Base-by-base conservation (phyloP, 2,888 invertebrate genomes). In the Atrina japonica region DNA sequence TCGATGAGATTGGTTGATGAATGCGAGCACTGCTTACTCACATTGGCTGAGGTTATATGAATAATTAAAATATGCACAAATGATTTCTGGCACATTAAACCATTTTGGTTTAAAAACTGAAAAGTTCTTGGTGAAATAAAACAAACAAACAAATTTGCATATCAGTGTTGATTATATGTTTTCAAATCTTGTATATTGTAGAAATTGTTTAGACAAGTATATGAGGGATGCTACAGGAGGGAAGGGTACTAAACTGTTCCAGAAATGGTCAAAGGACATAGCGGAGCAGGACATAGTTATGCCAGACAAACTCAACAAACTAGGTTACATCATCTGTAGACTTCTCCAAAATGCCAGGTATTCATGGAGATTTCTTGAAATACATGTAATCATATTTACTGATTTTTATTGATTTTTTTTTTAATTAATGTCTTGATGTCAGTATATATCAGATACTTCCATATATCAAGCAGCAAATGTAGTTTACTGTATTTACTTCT, bases 331-430 rank as follows among this genome's bases (percentile, higher is more conserved):
- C 65, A 82, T 86, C 45, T 66, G 86, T 23, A 70, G 88, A 30
- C 78, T 88, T 1, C 75, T 88, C 11, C 87, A 88, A 64, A 87
- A 87, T 83, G 88, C 88, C 30, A 80, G 77, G 88, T 35, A 35
- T 7, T 35, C n/a, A n/a, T n/a, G n/a, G n/a, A n/a, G n/a, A n/a
- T n/a, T n/a, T n/a, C n/a, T n/a, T n/a, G n/a, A n/a, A n/a, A n/a
- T n/a, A n/a, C n/a, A n/a, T n/a, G n/a, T n/a, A n/a, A n/a, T n/a
- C n/a, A n/a, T n/a, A n/a, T n/a, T n/a, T n/a, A n/a, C n/a, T n/a
- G n/a, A n/a, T n/a, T n/a, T n/a, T n/a, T n/a, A n/a, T n/a, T n/a
- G n/a, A n/a, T n/a, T n/a, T n/a, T n/a, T n/a, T n/a, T n/a, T n/a
- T n/a, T n/a, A n/a, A n/a, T n/a, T n/a, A n/a, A n/a, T n/a, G n/a